A percentile compares a stretch with the other conserved stretches of the same genome.
phyloP scores from a whole-genome alignment of 2,888 invertebrate genomes.

The Ophraella communa region DNA sequence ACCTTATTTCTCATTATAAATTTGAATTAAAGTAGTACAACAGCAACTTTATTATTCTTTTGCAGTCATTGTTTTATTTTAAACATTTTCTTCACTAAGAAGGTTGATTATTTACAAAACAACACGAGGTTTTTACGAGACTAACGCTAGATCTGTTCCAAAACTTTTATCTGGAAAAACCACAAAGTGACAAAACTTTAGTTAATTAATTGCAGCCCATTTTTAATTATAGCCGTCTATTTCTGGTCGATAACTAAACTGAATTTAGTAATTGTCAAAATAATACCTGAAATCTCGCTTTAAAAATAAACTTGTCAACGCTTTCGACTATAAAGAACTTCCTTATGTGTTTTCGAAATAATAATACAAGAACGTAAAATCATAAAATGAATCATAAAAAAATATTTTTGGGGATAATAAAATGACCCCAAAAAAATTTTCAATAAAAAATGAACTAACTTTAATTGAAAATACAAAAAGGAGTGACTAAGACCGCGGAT shows the following conservation, averaged over 20 bases:
- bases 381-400: neutral
- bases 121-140: neutral
- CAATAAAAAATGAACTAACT: too few species aligned
- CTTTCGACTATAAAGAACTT: neutral
- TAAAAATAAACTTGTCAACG: slow-evolving; percentile 1
- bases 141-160: slow-evolving; percentile 14
- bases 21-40: neutral
- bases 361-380: neutral
- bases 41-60: too few species aligned
- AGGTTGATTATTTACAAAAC: neutral
- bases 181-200: slow-evolving; percentile 26
- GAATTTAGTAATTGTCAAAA: slow-evolving; percentile 21
- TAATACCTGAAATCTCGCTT: slow-evolving; percentile 6
- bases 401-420: neutral
- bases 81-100: too few species aligned
- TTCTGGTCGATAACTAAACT: slow-evolving; percentile 15
- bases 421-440: too few species aligned
- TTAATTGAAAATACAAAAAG: too few species aligned
- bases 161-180: slow-evolving; percentile 8
- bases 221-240: slow-evolving; percentile 29
- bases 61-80: too few species aligned
- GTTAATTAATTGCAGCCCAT: slow-evolving; percentile 16
- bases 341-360: neutral
- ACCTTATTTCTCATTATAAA: neutral
- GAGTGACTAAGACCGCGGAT: too few species aligned